Base-by-base conservation (phyloP, 1,140 invertebrate genomes). In the Belonocnema kinseyi region DNA sequence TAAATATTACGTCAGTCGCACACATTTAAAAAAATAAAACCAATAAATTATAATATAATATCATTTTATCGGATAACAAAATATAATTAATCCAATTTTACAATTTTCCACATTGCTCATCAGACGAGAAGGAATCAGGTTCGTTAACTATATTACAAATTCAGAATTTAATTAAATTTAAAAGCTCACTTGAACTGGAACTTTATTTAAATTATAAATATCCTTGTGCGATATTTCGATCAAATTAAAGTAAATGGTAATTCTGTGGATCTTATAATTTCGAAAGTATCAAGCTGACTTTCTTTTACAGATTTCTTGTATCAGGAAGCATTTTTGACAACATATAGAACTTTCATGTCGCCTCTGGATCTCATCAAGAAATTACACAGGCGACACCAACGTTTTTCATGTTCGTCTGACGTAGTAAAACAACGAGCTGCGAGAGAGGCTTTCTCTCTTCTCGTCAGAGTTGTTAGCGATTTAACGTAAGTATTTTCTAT, bases 311-410 rank as follows among this genome's bases (percentile, higher is more conserved):
- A 97, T 92, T 97, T 97, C 89, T 93, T 97, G 87, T 99, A 98
- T 92, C 97, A 98, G 93, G 98, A 99, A 93, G 98, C 98, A 52
- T 99, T 99, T 91, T 93, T 99, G 80, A 97, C 97, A 26, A 99
- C 98, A 54, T 99, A 99, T 91, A 94, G 98, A 82, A 99, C 98
- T 76, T 99, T 99, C 92, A 95, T 99, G 85, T 93, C 95, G 66
- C 97, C 98, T n/a, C 90, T 95, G 74, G 96, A 97, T 78, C 92
- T 99, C 76, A 95, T 99, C 79, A 94, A 95, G 85, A 98, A 98
- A 90, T 92, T 99, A 54, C 94, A 97, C 83, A 94, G 95, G 88
- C 94, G 98, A 78, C 97, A 97, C 88, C 94, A 97, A 88, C 94
- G 95, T 85, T 98, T 98, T 83, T 94, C 95, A 82, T 94, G 94